Base-by-base conservation (phyloP, 2,797 vertebrate genomes). In the Enteromius trimaculatus region DNA sequence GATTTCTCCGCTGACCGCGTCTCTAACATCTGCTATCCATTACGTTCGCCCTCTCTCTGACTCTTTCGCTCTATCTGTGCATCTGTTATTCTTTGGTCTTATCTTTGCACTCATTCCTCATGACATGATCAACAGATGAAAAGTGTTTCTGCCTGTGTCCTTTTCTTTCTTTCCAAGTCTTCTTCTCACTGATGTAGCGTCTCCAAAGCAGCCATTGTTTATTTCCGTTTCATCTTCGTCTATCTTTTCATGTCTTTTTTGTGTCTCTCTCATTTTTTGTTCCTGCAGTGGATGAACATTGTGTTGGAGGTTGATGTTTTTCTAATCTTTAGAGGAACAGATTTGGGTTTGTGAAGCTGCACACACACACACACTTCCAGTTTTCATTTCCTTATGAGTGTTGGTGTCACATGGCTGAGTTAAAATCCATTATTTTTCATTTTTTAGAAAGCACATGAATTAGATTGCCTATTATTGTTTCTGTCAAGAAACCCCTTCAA, bases 21-120 rank as follows among this genome's bases (percentile, higher is more conserved):
- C 88, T 85, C 89, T 75, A 87, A 62, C 92, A 93, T 91, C 84
- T 93, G 90, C 90, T 91, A 81, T 85, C 78, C 85, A 89, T 94
- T 92, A 82, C 26, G 16, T 31, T 0, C 42, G n/a, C 51, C 51
- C 71, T 82, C 75, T 71, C 60, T 85, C 53, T 85, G 51, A 72
- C 84, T 39, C 85, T 64, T 17, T 58, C 62, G 23, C 55, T 23
- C 60, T 19, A 31, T 81, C 79, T 58, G n/a, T 6, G 7, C 5
- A 11, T 62, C 69, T 78, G 39, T 84, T 72, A 29, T 79, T 84
- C 55, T 80, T 66, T 68, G 31, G 10, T 79, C 77, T 83, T 72
- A 64, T 68, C 44, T 58, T 19, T 31, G 44, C 60, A 44, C 83
- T 75, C 60, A 26, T 76, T 77, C 37, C 55, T 82, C 53, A n/a